phyloP scores from a whole-genome alignment of 1,140 invertebrate species.

The Lepidotrigona ventralis region DNA sequence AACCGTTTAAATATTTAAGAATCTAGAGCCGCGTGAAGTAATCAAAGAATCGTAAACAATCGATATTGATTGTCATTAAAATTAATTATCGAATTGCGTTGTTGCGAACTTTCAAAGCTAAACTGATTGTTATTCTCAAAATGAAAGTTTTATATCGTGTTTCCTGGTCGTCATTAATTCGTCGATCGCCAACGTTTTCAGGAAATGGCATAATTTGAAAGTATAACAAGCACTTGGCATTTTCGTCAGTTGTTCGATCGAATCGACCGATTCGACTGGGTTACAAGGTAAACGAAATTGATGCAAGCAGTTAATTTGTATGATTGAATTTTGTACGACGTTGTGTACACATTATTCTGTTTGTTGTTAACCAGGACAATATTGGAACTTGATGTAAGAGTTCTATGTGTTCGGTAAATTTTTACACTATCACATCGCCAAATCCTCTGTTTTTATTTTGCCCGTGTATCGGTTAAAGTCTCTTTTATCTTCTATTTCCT shows the following conservation, averaged over 20 bases:
- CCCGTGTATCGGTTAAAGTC: no score
- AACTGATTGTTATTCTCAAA: neutral
- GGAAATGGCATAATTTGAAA: conserved; percentile 20
- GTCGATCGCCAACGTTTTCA: neutral
- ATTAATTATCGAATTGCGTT: neutral
- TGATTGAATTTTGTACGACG: conserved; percentile 25
- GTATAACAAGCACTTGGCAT: conserved; percentile 13
- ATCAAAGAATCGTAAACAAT: neutral
- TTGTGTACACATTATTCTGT: conserved; percentile 30
- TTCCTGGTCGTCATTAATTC: conserved; percentile 1
- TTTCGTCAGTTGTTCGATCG: conserved; percentile 1
- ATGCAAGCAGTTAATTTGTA: conserved; percentile 30
- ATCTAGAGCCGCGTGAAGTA: neutral
- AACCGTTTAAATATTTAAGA: neutral
- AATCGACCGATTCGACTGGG: neutral
- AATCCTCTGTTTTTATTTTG: neutral
- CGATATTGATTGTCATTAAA: neutral
- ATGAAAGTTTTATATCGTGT: neutral
- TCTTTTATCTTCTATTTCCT: no score
- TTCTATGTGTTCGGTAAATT: conserved; percentile 8
- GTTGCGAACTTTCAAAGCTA: neutral
- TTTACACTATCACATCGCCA: neutral
- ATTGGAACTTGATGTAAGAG: conserved; percentile 12
- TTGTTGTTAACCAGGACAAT: conserved; percentile 17
- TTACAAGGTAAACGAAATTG: conserved; percentile 17